Base-by-base conservation (phyloP, 2,113 vertebrate genomes). In the Tichodroma muraria region DNA sequence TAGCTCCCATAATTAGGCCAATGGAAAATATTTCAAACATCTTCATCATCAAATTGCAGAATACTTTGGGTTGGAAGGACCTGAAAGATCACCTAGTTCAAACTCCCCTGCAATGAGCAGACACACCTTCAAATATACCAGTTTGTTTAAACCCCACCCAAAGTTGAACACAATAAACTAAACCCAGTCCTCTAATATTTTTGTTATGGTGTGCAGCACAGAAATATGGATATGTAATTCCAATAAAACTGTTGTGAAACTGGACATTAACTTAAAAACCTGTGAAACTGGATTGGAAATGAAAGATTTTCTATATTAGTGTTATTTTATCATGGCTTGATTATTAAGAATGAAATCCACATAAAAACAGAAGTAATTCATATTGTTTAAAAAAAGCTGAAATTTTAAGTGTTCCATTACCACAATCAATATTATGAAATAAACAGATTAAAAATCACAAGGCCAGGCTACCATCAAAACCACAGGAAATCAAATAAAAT, bases 371-470 rank as follows among this genome's bases (percentile, higher is more conserved):
- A 96, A 90, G 78, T 85, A 96, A 96, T 93, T 93, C 73, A 88
- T 86, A 72, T 23, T 63, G 65, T 72, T 95, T 49, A 54, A 80
- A 80, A 96, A 93, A 85, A 69, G 4, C 25, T 61, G 50, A 40
- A 92, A 65, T 72, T 82, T 77, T 77, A 94, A 84, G 72, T 83
- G 78, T 85, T 64, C 45, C 8, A 11, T 66, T 95, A 61, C 64
- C 28, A 49, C 64, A 95, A 96, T 93, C 87, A 94, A 94, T 97
- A 96, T 60, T 30, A 86, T 77, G 92, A 95, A 97, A 93, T 85
- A 95, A 95, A 54, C 16, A 90, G 70, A 93, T 93, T 86, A 44
- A 94, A 82, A 93, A 96, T 11, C 63, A 86, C 8, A 91, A 94
- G 89, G 23, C 27, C 52, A 95, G 31, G 17, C 40, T 92, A 70